Percentiles rank a stretch among this genome's conserved stretches.
Evolutionary conservation across 1,140 invertebrate species (phyloP).

Genomic region (Aphaenogaster floridana): DNA sequence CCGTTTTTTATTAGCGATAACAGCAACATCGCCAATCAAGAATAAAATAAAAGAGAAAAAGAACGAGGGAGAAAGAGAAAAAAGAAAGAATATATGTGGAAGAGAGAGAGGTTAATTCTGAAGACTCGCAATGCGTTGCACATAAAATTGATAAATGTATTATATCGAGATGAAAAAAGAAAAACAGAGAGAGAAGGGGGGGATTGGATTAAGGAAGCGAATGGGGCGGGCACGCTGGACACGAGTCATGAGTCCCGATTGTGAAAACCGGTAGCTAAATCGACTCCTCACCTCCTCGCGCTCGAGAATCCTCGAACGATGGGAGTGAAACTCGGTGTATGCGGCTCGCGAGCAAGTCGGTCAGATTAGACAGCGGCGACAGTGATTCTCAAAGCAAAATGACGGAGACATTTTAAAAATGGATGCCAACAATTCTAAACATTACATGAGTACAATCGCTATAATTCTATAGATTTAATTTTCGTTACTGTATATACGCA

Average conservation of each 20-base stretch:
- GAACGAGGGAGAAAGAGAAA: background rate
- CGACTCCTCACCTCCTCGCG: slow-evolving; percentile 41
- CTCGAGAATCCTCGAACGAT: slow-evolving; percentile 54
- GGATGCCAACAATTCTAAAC: background rate
- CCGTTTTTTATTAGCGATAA: slow-evolving; percentile 8
- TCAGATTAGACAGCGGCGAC: slow-evolving; percentile 66
- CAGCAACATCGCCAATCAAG: background rate
- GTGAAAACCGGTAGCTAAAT: slow-evolving; percentile 66
- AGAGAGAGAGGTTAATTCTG: background rate
- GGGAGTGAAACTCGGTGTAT: slow-evolving; percentile 64
- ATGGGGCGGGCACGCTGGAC: slow-evolving; percentile 1
- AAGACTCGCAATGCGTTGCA: background rate
- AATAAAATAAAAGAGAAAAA: slow-evolving; percentile 11
- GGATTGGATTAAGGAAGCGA: slow-evolving; percentile 13
- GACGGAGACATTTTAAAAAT: background rate
- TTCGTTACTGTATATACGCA: background rate
- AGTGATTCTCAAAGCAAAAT: slow-evolving; percentile 59
- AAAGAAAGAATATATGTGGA: background rate
- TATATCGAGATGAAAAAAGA: background rate
- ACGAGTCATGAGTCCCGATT: slow-evolving; percentile 62
- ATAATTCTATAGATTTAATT: background rate
- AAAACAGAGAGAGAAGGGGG: background rate
- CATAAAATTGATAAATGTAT: slow-evolving; percentile 30
- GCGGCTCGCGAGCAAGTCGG: slow-evolving; percentile 66
- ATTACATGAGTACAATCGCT: background rate